Base-by-base conservation (phyloP, 2,797 vertebrate species). In the Brotula barbata region DNA sequence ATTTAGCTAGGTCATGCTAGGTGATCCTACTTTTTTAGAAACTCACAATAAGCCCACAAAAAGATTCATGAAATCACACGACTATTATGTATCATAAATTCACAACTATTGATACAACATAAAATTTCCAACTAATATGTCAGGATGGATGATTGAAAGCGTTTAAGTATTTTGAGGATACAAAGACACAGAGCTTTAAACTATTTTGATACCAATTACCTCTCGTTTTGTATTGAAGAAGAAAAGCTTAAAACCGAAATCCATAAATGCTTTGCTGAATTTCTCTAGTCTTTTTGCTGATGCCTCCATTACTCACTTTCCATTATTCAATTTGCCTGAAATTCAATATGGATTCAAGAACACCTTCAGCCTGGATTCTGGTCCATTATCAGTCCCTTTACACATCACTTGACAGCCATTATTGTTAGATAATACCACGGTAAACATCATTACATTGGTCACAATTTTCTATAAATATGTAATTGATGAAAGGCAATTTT, bases 381-480 rank as follows among this genome's bases (percentile, higher is more conserved):
- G 16, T 52, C 31, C 28, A 48, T 21, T 40, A 20, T 48, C 17
- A 42, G 42, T 33, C 6, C 28, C 6, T 63, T 17, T 20, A 37
- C 52, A 53, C 6, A 39, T 2, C 39, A 47, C 23, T 42, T 52
- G 5, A 53, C 25, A 53, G 54, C 14, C 58, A 41, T 33, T 43
- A 45, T 21, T 21, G 41, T 48, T 17, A 11, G 41, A 60, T 40
- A 36, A 57, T 37, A 19, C 22, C 6, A 19, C 33, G 12, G 47
- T 51, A 40, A 31, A 44, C 17, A 22, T 7, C 16, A 40, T 2
- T 37, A 1, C 15, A 45, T 36, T 8, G 15, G 7, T 47, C 42
- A 13, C 46, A 58, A 39, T 28, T 46, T 51, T 39, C 13, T 28
- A 31, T 45, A 15, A 50, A 66, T 56, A 41, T 1, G 50, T 10